These are phyloP conservation scores for Bombus soroeensis DNA, from an alignment of 1,140 invertebrate genomes.

Conservation along the genomic window DNA sequence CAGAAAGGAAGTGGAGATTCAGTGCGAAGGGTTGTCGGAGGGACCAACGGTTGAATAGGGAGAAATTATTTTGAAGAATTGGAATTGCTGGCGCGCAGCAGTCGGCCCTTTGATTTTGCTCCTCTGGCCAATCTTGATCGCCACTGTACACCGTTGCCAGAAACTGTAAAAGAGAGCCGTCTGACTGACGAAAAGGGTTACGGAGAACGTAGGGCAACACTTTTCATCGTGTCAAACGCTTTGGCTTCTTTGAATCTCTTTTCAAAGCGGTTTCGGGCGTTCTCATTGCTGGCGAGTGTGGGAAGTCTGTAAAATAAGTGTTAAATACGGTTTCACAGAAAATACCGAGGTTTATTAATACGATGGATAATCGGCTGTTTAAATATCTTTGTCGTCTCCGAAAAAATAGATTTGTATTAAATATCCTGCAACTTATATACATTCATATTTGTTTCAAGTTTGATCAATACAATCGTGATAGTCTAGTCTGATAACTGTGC, in stretches of 20 bases:
- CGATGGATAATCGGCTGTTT: no score
- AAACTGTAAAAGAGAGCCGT: neutral
- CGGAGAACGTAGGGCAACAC: slow-evolving; percentile 14
- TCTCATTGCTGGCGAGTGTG: no score
- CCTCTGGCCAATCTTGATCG: slow-evolving; percentile 28
- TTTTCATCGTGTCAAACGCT: slow-evolving; percentile 41
- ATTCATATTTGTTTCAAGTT: no score
- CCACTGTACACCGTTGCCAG: neutral
- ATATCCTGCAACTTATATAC: no score
- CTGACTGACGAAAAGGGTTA: neutral
- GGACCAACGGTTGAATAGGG: slow-evolving; percentile 53
- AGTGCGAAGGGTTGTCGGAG: neutral
- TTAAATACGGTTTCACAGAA: no score
- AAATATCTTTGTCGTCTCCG: no score
- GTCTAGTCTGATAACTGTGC: no score
- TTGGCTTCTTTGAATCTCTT: slow-evolving; percentile 50
- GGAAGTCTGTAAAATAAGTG: no score
- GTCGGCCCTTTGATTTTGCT: slow-evolving; percentile 58
- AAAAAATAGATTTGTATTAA: no score
- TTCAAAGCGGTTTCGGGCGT: neutral
- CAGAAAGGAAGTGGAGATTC: neutral
- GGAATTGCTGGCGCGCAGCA: slow-evolving; percentile 47
- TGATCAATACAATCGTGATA: no score
- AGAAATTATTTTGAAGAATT: slow-evolving; percentile 66
- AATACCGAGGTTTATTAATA: no score